phyloP scores from a whole-genome alignment of 2,888 invertebrate genomes.

The Glyphotaelius pellucidus region DNA sequence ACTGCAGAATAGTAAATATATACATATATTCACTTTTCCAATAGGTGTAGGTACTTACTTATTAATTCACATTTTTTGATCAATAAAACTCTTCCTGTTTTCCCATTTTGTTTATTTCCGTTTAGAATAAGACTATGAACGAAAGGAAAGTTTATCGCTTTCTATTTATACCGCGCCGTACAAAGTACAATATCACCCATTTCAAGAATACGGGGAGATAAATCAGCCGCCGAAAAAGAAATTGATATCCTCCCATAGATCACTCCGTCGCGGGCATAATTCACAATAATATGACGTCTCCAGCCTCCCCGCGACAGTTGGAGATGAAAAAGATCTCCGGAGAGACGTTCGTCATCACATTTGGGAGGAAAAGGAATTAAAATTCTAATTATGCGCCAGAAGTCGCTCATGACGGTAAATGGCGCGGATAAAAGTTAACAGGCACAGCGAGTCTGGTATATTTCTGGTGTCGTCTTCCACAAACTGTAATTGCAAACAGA shows the following conservation, averaged over 20 bases:
- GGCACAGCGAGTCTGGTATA: conserved; percentile 50
- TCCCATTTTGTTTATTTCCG: neutral
- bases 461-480: conserved; percentile 40
- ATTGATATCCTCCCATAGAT: conserved; percentile 62
- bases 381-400: conserved; percentile 60
- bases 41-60: neutral
- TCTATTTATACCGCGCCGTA: conserved; percentile 23
- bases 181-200: conserved; percentile 25
- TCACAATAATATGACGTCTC: conserved; percentile 64
- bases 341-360: conserved; percentile 48
- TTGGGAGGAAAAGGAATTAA: conserved; percentile 50
- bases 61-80: neutral
- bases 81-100: neutral
- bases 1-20: too few relatives aligned
- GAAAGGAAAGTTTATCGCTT: neutral
- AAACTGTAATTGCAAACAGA: conserved; percentile 51
- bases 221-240: conserved; percentile 59
- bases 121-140: neutral
- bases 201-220: conserved; percentile 55
- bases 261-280: conserved; percentile 58
- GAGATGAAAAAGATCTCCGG: conserved; percentile 31
- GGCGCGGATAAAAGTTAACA: conserved; percentile 62
- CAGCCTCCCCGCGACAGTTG: conserved; percentile 21
- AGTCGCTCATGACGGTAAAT: conserved; percentile 62
- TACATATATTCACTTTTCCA: too few relatives aligned